Base-by-base conservation (phyloP, 2,113 vertebrate species). In the Riparia riparia region DNA sequence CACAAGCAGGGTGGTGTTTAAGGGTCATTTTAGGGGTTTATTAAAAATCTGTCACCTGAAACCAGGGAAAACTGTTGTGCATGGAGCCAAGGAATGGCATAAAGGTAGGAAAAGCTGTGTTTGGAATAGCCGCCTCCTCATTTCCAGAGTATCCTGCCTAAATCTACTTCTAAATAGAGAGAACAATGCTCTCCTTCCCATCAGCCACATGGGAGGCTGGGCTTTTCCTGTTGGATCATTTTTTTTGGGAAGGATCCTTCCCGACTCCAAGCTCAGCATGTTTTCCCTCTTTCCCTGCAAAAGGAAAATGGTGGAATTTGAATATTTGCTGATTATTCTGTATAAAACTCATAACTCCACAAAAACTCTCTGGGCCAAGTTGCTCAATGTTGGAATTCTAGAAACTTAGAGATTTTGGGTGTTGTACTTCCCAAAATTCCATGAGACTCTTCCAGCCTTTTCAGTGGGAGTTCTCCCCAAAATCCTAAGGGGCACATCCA, bases 391-490 rank as follows among this genome's bases (percentile, higher is more conserved):
- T 37, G 37, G 37, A 37, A 37, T 37, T 37, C 37, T 37, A 37
- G 37, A 37, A 37, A 37, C 37, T 37, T 37, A 37, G 37, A 37
- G 37, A 9, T 37, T 37, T 37, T 37, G 37, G 37, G 37, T 37
- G 37, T 37, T 37, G 44, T 83, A 49, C 54, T 84, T 42, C 34
- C 31, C 42, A 26, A 4, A 20, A 49, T 37, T 41, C 50, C 21
- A 26, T 5, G 50, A 56, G 57, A 44, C 9, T 45, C 70, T 85
- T 49, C 0, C 10, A 79, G 28, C 31, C 18, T 17, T 76, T 32
- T 80, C 87, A 51, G 20, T 0, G 0, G 10, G 24, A 72, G 41
- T 60, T 58, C 53, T 80, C 51, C 72, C 49, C 15, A 2, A 21
- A 51, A 54, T 58, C 2, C 44, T 3, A 10, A 32, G 15, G 32